Percentiles rank a stretch among this genome's conserved stretches.
phyloP scores from a whole-genome alignment of 1,140 invertebrate genomes.

The Hylaeus anthracinus region DNA sequence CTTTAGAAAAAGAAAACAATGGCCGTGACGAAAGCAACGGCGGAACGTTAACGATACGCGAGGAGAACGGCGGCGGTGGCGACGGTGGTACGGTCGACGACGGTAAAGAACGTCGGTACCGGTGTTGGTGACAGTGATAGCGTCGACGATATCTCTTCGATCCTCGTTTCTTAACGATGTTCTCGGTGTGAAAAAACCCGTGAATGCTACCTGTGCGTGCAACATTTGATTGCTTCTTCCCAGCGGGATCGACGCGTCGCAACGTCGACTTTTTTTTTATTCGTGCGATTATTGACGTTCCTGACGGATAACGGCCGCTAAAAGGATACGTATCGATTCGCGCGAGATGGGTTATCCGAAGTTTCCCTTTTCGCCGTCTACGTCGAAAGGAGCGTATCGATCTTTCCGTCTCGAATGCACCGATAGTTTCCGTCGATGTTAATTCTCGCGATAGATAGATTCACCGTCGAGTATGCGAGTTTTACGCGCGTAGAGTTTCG shows the following conservation, averaged over 20 bases:
- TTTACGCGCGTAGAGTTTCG: not conserved
- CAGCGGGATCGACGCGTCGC: too few species aligned
- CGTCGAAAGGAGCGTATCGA: constrained; percentile 3
- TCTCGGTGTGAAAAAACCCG: not conserved
- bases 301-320: not conserved
- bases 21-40: constrained; percentile 11
- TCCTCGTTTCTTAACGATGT: not conserved
- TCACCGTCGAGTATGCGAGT: not conserved
- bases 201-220: not conserved
- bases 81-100: constrained; percentile 1
- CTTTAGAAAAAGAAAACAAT: not conserved
- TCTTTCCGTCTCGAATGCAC: not conserved
- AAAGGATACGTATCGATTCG: not conserved
- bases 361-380: not conserved
- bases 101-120: not conserved
- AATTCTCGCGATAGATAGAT: constrained; percentile 13
- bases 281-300: not conserved
- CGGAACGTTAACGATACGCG: not conserved
- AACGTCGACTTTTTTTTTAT: too few species aligned
- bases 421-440: not conserved
- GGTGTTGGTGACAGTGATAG: not conserved
- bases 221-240: too few species aligned
- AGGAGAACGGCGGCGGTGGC: not conserved
- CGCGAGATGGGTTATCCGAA: not conserved
- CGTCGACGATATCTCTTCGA: not conserved